A percentile compares a stretch with the other conserved stretches of the same genome.
These are phyloP conservation scores for Proctacanthus coquilletti DNA, from an alignment of 1,140 invertebrate genomes.

Conservation along the genomic window DNA sequence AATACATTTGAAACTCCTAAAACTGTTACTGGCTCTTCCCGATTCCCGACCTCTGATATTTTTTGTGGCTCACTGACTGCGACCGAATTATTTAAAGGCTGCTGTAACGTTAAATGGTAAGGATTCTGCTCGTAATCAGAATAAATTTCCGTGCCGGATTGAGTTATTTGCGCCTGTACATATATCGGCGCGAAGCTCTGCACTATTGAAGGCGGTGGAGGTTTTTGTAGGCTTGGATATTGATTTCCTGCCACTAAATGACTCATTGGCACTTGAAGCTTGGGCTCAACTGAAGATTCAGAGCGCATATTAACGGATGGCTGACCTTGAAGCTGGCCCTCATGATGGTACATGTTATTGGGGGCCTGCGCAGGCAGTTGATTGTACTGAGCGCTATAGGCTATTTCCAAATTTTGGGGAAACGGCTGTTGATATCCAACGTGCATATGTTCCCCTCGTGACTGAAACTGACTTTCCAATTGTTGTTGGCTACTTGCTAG, in stretches of 20 bases:
- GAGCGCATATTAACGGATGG: no score
- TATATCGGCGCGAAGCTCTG: constrained; percentile 23
- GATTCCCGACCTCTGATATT: not conserved
- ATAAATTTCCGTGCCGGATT: constrained; percentile 23
- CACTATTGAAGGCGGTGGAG: constrained; percentile 22
- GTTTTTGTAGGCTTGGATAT: constrained; percentile 19
- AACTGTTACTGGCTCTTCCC: not conserved
- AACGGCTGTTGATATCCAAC: no score
- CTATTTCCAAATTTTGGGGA: no score
- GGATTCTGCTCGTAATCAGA: constrained; percentile 34
- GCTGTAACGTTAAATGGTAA: constrained; percentile 28
- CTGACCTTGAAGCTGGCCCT: no score
- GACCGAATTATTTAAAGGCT: constrained; percentile 5
- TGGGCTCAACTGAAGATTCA: no score
- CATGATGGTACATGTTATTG: no score
- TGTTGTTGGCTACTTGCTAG: not conserved
- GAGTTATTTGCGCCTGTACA: constrained; percentile 10
- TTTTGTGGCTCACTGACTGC: no score
- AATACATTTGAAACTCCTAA: constrained; percentile 14
- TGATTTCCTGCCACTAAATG: constrained; percentile 18
- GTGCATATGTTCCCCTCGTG: no score
- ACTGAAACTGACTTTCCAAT: not conserved
- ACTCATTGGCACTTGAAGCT: constrained; percentile 22
- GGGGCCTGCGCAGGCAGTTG: no score
- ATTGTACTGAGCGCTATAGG: no score